A percentile compares a stretch with the other conserved stretches of the same genome.
Conservation (phyloP, 2,797 vertebrate species). For the Dicrostonyx torquatus region DNA sequence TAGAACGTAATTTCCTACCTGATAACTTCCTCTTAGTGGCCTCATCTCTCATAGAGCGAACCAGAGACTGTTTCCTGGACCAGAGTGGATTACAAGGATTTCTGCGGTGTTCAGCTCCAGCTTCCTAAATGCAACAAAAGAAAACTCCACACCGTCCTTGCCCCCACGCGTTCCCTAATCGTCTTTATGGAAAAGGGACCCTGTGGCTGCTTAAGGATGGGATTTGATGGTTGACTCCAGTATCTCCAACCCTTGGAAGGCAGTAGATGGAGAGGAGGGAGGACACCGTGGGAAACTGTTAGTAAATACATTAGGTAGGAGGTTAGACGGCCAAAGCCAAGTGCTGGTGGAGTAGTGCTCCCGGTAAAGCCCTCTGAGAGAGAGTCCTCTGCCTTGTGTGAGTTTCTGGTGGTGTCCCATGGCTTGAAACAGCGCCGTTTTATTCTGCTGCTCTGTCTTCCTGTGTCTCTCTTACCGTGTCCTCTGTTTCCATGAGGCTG, state of each 20-base stretch:
- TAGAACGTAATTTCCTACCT: constrained; percentile 71
- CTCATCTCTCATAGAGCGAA: constrained; percentile 64
- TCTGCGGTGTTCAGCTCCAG: constrained; percentile 53
- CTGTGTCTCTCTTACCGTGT: background rate
- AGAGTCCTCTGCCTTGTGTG: background rate
- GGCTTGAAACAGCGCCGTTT: background rate
- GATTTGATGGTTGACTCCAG: background rate
- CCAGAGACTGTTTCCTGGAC: constrained; percentile 46
- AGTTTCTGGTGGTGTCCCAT: background rate
- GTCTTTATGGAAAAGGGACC: background rate
- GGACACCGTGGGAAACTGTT: background rate
- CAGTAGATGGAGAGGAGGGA: background rate
- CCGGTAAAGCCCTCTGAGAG: background rate
- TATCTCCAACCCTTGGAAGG: background rate
- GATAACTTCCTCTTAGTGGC: constrained; percentile 71
- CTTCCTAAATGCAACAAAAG: constrained; percentile 56
- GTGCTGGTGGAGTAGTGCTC: background rate
- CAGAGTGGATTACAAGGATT: constrained; percentile 65
- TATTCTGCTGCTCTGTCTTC: background rate
- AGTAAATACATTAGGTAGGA: background rate
- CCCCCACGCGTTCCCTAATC: background rate
- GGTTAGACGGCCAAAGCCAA: background rate
- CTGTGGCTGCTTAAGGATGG: background rate
- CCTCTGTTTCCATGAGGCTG: background rate
- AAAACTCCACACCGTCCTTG: background rate